Evolutionary conservation across 2,113 vertebrate genomes (phyloP), one percentile per base, ranked within the genome.

Genomic region (Paralichthys olivaceus): DNA sequence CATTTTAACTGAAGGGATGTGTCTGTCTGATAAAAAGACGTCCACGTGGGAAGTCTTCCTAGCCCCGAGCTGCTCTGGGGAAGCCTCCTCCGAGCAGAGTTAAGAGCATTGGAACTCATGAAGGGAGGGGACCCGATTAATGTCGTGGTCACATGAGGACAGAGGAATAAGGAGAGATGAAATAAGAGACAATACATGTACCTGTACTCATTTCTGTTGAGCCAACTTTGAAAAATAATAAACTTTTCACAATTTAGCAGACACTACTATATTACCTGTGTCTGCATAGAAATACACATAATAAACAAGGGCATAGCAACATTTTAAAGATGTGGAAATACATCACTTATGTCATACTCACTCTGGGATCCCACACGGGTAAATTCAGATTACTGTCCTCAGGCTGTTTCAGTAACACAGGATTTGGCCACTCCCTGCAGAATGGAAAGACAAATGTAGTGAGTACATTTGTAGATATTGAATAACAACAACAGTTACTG

Each of bases 281-380:
- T 37, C 11, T 77, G 45, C 47, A 73, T 4, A 77, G 45, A 43
- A 54, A 22, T n/a, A 57, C 13, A 32, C 32, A 28, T 22, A 17
- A 15, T 73, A 43, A 76, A 53, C 11, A 4, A 4, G 20, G 7
- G 29, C 43, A 58, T 2, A 40, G 56, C n/a, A 60, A 53, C 51
- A 67, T 40, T 4, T 17, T 26, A 25, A 47, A 63, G 8, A 73
- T 12, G 13, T 57, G 20, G 58, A 63, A 54, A 61, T 56, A 28
- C 54, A 69, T 32, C 25, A 29, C 7, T 6, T 11, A 17, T 19
- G 19, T 58, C 26, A 71, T 77, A 90, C 94, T 91, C 92, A 99
- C 98, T 94, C 97, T 95, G 4, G 98, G 98, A 87, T 99, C 97
- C 98, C 98, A 99, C 37, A 99, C 96, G 17, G 97, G 97, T 77